Evolutionary conservation across 2,888 invertebrate species (phyloP).

Genomic region (Ophion ellenae): DNA sequence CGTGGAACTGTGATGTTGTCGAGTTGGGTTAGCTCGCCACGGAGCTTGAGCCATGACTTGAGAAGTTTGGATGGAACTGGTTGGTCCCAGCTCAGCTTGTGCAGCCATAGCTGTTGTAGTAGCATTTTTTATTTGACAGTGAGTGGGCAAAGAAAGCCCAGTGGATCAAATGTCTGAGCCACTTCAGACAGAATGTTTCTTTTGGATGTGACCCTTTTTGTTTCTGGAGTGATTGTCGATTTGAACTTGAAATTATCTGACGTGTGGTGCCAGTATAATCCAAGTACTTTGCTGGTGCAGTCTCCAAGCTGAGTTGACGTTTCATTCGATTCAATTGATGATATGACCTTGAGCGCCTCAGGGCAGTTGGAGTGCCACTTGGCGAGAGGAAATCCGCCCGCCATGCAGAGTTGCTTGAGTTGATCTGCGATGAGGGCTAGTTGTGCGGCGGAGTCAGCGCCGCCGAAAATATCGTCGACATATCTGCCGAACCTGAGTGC

Average conservation of each 20-base stretch:
- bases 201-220: neutral
- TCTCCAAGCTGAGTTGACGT: neutral
- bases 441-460: too few species aligned
- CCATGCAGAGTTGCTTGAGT: conserved; percentile 1
- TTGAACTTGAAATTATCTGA: too few species aligned
- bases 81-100: neutral
- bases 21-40: neutral
- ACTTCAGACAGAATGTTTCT: too few species aligned
- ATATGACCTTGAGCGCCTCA: too few species aligned
- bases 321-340: neutral
- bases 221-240: too few species aligned
- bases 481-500: neutral
- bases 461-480: neutral
- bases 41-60: neutral
- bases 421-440: neutral
- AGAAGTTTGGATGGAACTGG: neutral
- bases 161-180: conserved; percentile 34
- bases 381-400: conserved; percentile 60
- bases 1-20: conserved; percentile 28
- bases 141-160: conserved; percentile 46
- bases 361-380: conserved; percentile 46
- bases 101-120: conserved; percentile 48
- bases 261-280: too few species aligned
- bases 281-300: neutral
- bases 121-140: conserved; percentile 46